Evolutionary conservation across 2,888 invertebrate genomes (phyloP).

Genomic region (Hyppa rectilinea): DNA sequence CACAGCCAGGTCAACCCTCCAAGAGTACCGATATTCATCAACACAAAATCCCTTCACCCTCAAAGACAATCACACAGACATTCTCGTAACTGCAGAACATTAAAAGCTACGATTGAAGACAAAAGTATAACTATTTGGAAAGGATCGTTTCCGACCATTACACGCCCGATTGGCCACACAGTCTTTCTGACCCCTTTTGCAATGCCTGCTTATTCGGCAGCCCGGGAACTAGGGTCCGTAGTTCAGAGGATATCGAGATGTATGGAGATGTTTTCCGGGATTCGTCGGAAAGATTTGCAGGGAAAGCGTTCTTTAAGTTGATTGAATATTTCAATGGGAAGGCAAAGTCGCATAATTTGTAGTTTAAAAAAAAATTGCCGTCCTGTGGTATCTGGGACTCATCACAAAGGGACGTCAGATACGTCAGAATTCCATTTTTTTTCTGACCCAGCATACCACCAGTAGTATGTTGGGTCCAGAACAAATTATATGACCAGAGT

Average conservation of each 20-base stretch:
- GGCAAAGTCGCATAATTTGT: no score
- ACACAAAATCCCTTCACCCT: background rate
- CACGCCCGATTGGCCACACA: slow-evolving; percentile 45
- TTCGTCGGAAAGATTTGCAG: background rate
- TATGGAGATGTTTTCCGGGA: slow-evolving; percentile 31
- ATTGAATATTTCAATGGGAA: background rate
- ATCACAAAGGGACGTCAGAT: no score
- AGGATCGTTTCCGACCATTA: slow-evolving; percentile 59
- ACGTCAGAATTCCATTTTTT: no score
- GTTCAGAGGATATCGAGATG: slow-evolving; percentile 10
- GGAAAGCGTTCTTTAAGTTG: background rate
- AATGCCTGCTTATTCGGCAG: slow-evolving; percentile 50
- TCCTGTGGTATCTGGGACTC: no score
- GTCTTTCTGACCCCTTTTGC: slow-evolving; percentile 42
- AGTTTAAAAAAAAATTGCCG: no score
- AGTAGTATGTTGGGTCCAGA: no score
- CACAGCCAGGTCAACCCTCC: background rate
- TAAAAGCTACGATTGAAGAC: slow-evolving; percentile 58
- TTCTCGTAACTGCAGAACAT: slow-evolving; percentile 47
- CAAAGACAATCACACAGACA: slow-evolving; percentile 19
- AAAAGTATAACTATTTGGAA: slow-evolving; percentile 53
- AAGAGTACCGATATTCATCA: background rate
- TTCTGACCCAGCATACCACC: no score
- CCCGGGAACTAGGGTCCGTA: slow-evolving; percentile 13
- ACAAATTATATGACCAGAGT: no score